These are phyloP conservation scores for Cryptoleucopteryx plumbea DNA, from an alignment of 2,113 vertebrate species.

Conservation along the genomic window DNA sequence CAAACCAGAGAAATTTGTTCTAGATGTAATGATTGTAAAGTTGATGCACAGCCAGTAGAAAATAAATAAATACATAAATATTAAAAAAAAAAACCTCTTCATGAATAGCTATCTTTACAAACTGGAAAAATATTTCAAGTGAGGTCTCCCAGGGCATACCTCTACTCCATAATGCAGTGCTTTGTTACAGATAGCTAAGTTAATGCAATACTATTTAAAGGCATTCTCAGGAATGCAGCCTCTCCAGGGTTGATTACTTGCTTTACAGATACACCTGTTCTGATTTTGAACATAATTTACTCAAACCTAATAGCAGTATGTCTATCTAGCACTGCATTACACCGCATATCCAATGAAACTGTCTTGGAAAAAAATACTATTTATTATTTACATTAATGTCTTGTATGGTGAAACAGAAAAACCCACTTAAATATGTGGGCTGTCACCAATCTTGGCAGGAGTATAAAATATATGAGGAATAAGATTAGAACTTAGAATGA, in stretches of 20 bases:
- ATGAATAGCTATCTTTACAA: background rate
- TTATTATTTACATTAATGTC: background rate
- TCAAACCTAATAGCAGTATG: background rate
- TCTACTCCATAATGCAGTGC: background rate
- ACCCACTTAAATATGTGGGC: background rate
- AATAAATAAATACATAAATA: background rate
- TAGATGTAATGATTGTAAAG: background rate
- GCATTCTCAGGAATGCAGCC: background rate
- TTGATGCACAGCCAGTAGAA: background rate
- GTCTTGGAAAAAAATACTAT: background rate
- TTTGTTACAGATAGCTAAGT: background rate
- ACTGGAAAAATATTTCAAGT: background rate
- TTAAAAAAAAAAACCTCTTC: accelerated
- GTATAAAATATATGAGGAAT: background rate
- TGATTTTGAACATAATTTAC: background rate
- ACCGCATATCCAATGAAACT: background rate
- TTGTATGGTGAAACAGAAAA: background rate
- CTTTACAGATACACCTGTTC: background rate
- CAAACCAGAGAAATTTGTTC: background rate
- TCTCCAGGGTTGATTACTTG: background rate
- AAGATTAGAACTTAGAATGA: background rate
- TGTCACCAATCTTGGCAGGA: background rate
- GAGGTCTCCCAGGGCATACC: background rate
- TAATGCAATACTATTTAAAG: background rate
- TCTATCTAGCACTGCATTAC: background rate